Conservation (phyloP, 2,113 vertebrate genomes). For the Cettia cetti region DNA sequence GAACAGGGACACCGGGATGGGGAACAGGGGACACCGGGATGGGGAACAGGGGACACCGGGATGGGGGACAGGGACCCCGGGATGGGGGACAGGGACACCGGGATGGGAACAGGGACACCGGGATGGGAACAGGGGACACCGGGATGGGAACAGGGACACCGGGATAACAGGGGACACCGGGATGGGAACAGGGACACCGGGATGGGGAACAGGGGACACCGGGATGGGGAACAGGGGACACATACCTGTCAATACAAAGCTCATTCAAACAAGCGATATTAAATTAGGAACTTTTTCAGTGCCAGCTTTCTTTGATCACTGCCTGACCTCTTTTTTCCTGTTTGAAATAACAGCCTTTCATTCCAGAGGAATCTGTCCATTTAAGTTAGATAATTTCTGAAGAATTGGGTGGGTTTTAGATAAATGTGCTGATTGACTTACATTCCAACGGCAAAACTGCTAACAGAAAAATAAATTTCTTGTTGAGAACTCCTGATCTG, state of each 20-base stretch:
- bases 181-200: too few species aligned
- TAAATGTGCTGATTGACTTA: background rate
- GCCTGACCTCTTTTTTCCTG: background rate
- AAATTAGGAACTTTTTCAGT: background rate
- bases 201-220: background rate
- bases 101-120: background rate
- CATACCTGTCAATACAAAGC: background rate
- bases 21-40: fast-evolving
- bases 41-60: background rate
- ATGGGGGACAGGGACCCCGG: too few species aligned
- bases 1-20: too few species aligned
- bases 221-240: fast-evolving
- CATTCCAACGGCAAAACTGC: background rate
- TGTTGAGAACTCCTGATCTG: background rate
- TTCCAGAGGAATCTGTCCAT: background rate
- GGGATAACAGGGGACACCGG: background rate
- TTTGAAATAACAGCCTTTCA: background rate
- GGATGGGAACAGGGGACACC: background rate
- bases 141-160: background rate
- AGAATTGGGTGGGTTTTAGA: background rate
- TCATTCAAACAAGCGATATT: fast-evolving
- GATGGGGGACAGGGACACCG: too few species aligned
- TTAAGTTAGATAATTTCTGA: background rate
- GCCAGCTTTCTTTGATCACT: background rate
- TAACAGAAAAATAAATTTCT: background rate